A percentile compares a stretch with the other conserved stretches of the same genome.
phyloP scores from a whole-genome alignment of 2,113 vertebrate genomes.

The Callionymus lyra region DNA sequence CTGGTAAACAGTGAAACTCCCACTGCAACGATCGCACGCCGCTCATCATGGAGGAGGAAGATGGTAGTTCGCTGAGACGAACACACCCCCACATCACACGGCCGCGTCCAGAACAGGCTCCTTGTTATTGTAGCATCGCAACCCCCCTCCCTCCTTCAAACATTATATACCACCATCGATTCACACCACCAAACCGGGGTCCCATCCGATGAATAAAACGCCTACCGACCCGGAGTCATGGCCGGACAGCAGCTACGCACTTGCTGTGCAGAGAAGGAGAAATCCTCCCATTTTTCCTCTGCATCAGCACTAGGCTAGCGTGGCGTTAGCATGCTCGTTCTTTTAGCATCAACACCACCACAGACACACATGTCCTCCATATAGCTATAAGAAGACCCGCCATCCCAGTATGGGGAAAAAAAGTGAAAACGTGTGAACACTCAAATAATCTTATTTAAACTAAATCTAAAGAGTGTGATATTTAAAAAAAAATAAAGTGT shows the following conservation, averaged over 20 bases:
- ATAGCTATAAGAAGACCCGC: no score
- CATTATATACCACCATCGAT: conserved; percentile 4
- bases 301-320: conserved; percentile 70
- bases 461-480: no score
- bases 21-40: conserved; percentile 61
- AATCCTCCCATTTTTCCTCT: conserved; percentile 74
- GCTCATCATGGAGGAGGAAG: conserved; percentile 67
- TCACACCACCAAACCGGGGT: no score
- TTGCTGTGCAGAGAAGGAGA: conserved; percentile 61
- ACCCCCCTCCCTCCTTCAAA: conserved; percentile 8
- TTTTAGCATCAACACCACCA: no score
- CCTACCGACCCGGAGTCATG: not conserved
- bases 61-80: conserved; percentile 71
- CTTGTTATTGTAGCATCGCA: conserved; percentile 58
- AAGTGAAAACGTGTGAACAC: no score
- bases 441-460: no score
- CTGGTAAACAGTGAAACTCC: conserved; percentile 36
- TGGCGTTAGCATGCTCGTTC: conserved; percentile 61
- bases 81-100: conserved; percentile 73
- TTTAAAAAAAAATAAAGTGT: no score
- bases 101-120: conserved; percentile 58
- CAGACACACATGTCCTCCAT: no score
- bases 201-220: no score
- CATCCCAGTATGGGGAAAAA: no score
- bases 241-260: conserved; percentile 53